Evolutionary conservation across 2,888 invertebrate species (phyloP).

Genomic region (Acleris holmiana): DNA sequence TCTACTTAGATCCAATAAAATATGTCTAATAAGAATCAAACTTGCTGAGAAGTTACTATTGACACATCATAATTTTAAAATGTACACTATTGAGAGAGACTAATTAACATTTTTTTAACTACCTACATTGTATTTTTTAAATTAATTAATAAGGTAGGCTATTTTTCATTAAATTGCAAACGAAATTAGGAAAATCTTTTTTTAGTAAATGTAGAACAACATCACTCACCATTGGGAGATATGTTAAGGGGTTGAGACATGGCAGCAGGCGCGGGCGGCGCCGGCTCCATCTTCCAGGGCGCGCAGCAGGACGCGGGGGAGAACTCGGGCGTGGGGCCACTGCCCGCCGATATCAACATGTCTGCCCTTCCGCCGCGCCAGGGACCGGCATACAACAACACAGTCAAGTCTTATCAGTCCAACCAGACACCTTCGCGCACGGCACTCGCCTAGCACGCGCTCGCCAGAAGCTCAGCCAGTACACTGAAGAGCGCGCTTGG

Average conservation of each 20-base stretch:
- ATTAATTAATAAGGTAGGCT: too few relatives aligned
- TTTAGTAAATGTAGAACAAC: too few relatives aligned
- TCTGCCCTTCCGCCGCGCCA: constrained; percentile 64
- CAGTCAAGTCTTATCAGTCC: constrained; percentile 54
- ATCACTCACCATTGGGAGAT: constrained; percentile 82
- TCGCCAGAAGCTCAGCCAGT: constrained; percentile 82
- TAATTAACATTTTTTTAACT: too few relatives aligned
- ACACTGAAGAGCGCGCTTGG: constrained; percentile 85
- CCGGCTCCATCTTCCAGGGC: constrained; percentile 87
- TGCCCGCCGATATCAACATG: constrained; percentile 88
- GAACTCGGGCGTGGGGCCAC: constrained; percentile 84
- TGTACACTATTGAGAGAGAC: too few relatives aligned
- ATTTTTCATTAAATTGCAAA: too few relatives aligned
- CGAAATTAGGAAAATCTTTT: too few relatives aligned
- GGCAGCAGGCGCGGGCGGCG: constrained; percentile 80
- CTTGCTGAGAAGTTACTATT: too few relatives aligned
- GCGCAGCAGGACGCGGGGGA: constrained; percentile 85
- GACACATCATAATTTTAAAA: too few relatives aligned
- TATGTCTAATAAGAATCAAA: too few relatives aligned
- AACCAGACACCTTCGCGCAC: constrained; percentile 50
- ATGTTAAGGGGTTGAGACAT: constrained; percentile 81
- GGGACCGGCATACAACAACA: constrained; percentile 58
- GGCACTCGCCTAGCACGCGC: constrained; percentile 73
- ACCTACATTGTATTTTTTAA: too few relatives aligned
- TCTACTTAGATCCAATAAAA: too few relatives aligned